These are phyloP conservation scores for Nowickia ferox DNA, from an alignment of 2,888 invertebrate species.

Conservation along the genomic window DNA sequence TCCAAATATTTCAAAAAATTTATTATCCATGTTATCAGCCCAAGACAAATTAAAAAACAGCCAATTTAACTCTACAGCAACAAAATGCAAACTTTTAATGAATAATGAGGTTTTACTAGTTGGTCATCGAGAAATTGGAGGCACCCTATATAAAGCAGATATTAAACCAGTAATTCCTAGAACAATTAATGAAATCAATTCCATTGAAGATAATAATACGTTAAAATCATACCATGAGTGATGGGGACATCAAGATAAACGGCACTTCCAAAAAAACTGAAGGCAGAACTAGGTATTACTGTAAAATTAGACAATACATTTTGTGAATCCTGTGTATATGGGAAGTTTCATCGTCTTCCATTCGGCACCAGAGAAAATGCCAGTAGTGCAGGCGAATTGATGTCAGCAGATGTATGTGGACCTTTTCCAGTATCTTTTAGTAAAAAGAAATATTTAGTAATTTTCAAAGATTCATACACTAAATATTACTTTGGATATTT, in stretches of 20 bases:
- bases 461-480: constrained; percentile 52
- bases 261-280: too few relatives aligned
- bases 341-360: constrained; percentile 43
- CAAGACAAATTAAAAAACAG: constrained; percentile 13
- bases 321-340: constrained; percentile 34
- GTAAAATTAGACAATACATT: too few relatives aligned
- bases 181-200: too few relatives aligned
- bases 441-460: constrained; percentile 47
- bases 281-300: too few relatives aligned
- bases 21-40: not conserved
- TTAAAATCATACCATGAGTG: not conserved
- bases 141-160: constrained; percentile 9
- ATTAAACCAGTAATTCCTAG: not conserved
- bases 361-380: constrained; percentile 46
- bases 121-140: not conserved
- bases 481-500: not conserved
- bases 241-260: not conserved
- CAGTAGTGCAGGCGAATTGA: constrained; percentile 45
- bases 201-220: too few relatives aligned
- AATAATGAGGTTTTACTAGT: not conserved
- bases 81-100: not conserved
- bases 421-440: constrained; percentile 48
- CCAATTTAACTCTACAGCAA: constrained; percentile 9
- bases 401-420: constrained; percentile 53
- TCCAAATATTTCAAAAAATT: constrained; percentile 1